Evolutionary conservation across 2,888 invertebrate species (phyloP).

Genomic region (Eupithecia tripunctaria): DNA sequence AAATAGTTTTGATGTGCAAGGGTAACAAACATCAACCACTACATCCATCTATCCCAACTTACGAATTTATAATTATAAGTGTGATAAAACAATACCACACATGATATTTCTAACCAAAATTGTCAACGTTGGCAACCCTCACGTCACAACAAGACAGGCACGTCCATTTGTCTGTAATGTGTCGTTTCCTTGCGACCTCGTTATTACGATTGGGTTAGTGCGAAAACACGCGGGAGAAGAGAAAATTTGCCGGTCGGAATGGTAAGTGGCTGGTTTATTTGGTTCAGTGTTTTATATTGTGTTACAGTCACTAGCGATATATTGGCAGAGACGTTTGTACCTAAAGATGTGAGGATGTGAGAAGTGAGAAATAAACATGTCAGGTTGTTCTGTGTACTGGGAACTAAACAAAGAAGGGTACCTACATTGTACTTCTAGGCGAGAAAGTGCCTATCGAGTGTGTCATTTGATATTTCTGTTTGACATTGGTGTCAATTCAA

Average conservation of each 20-base stretch:
- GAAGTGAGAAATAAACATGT: neutral
- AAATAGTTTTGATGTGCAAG: too few relatives aligned
- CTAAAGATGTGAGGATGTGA: neutral
- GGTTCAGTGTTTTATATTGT: constrained; percentile 6
- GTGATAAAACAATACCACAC: neutral
- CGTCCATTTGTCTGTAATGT: constrained; percentile 39
- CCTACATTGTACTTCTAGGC: too few relatives aligned
- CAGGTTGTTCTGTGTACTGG: neutral
- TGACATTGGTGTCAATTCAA: too few relatives aligned
- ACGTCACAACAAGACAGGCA: constrained; percentile 25
- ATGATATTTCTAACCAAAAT: constrained; percentile 4
- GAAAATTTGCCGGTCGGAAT: constrained; percentile 4
- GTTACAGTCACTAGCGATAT: neutral
- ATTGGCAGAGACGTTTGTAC: neutral
- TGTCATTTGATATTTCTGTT: too few relatives aligned
- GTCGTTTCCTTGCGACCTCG: constrained; percentile 26
- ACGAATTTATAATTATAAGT: too few relatives aligned
- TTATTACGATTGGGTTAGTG: constrained; percentile 27
- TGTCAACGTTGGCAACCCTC: neutral
- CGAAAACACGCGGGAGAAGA: constrained; percentile 17
- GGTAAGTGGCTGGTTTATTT: constrained; percentile 9
- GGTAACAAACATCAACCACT: too few relatives aligned
- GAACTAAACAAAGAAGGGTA: too few relatives aligned
- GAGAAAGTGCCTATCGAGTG: too few relatives aligned
- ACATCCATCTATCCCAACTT: too few relatives aligned